These are phyloP conservation scores for Xanthorhoe designata DNA, from an alignment of 2,888 invertebrate genomes.

Conservation along the genomic window DNA sequence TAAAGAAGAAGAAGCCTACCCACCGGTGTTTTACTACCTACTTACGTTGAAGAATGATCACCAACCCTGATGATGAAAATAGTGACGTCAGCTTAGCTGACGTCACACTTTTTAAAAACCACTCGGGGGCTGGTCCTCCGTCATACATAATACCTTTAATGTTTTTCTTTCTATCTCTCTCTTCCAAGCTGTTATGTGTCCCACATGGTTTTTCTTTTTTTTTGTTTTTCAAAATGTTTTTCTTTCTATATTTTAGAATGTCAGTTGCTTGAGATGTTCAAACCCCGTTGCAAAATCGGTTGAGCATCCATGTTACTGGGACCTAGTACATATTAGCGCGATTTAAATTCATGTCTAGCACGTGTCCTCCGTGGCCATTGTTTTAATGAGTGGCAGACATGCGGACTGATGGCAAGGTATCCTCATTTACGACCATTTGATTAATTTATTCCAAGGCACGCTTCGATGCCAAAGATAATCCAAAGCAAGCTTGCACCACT, in stretches of 20 bases:
- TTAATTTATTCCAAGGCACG: conserved; percentile 1
- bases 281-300: background rate
- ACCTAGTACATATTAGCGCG: conserved; percentile 17
- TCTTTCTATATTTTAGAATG: background rate
- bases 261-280: background rate
- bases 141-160: too few species aligned
- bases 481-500: background rate
- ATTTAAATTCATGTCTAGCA: conserved; percentile 32
- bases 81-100: too few species aligned
- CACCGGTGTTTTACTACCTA: too few species aligned
- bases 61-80: too few species aligned
- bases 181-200: too few species aligned
- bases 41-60: too few species aligned
- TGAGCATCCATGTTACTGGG: background rate
- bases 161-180: too few species aligned
- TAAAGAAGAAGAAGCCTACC: too few species aligned
- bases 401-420: conserved; percentile 9
- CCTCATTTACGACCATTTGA: conserved; percentile 5
- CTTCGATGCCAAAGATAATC: background rate
- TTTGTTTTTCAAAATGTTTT: too few species aligned
- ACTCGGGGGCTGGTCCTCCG: too few species aligned
- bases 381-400: conserved; percentile 25
- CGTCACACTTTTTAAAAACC: too few species aligned
- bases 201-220: too few species aligned
- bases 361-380: conserved; percentile 26